Percentiles rank a stretch among this genome's conserved stretches.
Evolutionary conservation across 2,888 invertebrate species (phyloP).

Genomic region (Drosophila antonietae): DNA sequence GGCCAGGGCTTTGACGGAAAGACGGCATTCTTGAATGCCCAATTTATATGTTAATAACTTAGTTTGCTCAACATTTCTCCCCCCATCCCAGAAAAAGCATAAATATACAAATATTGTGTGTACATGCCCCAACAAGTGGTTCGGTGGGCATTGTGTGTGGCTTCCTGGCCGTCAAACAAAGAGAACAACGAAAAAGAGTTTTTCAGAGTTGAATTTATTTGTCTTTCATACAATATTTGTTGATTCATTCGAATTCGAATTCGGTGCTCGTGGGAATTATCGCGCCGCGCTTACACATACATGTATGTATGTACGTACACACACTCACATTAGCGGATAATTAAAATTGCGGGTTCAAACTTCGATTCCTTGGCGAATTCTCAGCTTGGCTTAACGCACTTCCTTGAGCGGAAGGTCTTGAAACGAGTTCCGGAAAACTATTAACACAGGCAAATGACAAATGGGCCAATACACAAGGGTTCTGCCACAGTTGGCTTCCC

Average conservation of each 20-base stretch:
- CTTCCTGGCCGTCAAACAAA: conserved; percentile 20
- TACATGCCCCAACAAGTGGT: conserved; percentile 48
- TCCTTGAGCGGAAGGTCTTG: conserved; percentile 72
- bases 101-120: conserved; percentile 21
- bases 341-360: conserved; percentile 49
- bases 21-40: conserved; percentile 16
- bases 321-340: conserved; percentile 37
- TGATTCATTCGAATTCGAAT: conserved; percentile 44
- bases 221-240: conserved; percentile 40
- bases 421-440: conserved; percentile 74
- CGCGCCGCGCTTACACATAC: conserved; percentile 16
- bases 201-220: conserved; percentile 12
- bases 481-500: conserved; percentile 33
- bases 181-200: conserved; percentile 10
- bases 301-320: neutral
- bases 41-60: conserved; percentile 45
- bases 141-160: conserved; percentile 51
- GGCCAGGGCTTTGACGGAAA: conserved; percentile 12
- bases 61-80: conserved; percentile 27
- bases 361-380: conserved; percentile 55
- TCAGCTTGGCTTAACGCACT: conserved; percentile 59
- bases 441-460: conserved; percentile 67
- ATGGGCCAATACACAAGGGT: conserved; percentile 58
- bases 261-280: conserved; percentile 70
- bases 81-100: conserved; percentile 13